Base-by-base conservation (phyloP, 2,113 vertebrate genomes). In the Asarcornis scutulata region DNA sequence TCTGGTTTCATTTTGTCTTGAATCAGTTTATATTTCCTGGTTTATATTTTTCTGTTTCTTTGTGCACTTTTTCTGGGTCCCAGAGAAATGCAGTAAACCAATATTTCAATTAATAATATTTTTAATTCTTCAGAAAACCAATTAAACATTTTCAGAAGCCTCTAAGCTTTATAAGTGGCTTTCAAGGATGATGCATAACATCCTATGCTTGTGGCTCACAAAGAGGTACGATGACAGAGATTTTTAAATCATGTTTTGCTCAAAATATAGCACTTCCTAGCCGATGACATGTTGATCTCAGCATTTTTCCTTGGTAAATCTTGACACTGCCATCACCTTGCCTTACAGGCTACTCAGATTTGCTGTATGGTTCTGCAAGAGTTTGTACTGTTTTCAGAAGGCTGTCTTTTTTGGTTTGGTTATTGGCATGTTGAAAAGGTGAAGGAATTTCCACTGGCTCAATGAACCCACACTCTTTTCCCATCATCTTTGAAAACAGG, bases 31-130 rank as follows among this genome's bases (percentile, higher is more conserved):
- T 17, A 50, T 63, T 55, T 26, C 50, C 27, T 21, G 63, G 27
- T 87, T 87, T 62, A 58, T 77, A 38, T 82, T 84, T 78, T 94
- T 91, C 56, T 91, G 23, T 56, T 74, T 52, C 40, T 72, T 95
- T 36, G n/a, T 63, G 16, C 1, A 27, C 56, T 78, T 81, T 91
- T 67, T 3, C 63, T 71, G 44, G 17, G 27, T 86, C 26, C 74
- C 60, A 38, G 20, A 74, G 77, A 87, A 72, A 78, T 17, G 14
- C 32, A 14, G 21, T 72, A 27, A 71, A 64, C 16, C 87, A 75
- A 18, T 91, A 78, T 78, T 92, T 92, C 36, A 63, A n/a, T 64
- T 4, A 74, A 67, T 58, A 78, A 10, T 55, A 63, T 84, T 91
- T 94, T 78, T 89, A 46, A 42, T 75, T 68, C 6, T 27, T 64